Conservation (phyloP, 1,140 invertebrate species). For the Eriocheir sinensis region DNA sequence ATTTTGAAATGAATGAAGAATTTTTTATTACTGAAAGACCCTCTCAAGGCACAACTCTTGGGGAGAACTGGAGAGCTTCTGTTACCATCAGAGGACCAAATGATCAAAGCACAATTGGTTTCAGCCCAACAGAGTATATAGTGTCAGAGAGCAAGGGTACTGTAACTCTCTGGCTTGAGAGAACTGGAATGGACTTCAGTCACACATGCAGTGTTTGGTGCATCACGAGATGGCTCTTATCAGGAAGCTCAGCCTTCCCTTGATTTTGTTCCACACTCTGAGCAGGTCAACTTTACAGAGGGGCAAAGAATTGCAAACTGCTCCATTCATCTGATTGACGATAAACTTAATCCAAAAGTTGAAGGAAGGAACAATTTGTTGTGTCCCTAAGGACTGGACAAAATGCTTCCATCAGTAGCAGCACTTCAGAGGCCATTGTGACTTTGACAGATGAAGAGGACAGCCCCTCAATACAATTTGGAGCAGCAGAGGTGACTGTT, state of each 20-base stretch:
- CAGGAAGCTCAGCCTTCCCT: constrained; percentile 68
- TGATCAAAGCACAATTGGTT: constrained; percentile 70
- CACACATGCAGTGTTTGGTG: constrained; percentile 76
- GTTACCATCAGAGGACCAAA: constrained; percentile 77
- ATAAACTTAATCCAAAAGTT: constrained; percentile 70
- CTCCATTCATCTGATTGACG: constrained; percentile 75
- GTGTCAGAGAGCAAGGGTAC: constrained; percentile 63
- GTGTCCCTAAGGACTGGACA: constrained; percentile 73
- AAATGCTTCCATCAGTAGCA: constrained; percentile 62
- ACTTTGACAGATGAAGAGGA: constrained; percentile 73
- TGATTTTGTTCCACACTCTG: constrained; percentile 68
- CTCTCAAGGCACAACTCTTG: constrained; percentile 74
- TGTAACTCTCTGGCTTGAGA: constrained; percentile 64
- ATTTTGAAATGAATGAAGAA: constrained; percentile 82
- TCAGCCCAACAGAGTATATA: constrained; percentile 61
- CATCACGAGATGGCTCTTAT: constrained; percentile 43
- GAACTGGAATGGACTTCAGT: constrained; percentile 71
- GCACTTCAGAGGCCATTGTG: constrained; percentile 65
- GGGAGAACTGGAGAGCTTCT: constrained; percentile 48
- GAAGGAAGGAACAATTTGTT: constrained; percentile 74
- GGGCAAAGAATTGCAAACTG: constrained; percentile 46
- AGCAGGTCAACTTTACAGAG: constrained; percentile 58
- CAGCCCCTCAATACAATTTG: constrained; percentile 80
- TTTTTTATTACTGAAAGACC: constrained; percentile 81
- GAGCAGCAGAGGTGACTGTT: constrained; percentile 80